A percentile compares a stretch with the other conserved stretches of the same genome.
phyloP scores from a whole-genome alignment of 2,113 vertebrate species.

The Elachura formosa region DNA sequence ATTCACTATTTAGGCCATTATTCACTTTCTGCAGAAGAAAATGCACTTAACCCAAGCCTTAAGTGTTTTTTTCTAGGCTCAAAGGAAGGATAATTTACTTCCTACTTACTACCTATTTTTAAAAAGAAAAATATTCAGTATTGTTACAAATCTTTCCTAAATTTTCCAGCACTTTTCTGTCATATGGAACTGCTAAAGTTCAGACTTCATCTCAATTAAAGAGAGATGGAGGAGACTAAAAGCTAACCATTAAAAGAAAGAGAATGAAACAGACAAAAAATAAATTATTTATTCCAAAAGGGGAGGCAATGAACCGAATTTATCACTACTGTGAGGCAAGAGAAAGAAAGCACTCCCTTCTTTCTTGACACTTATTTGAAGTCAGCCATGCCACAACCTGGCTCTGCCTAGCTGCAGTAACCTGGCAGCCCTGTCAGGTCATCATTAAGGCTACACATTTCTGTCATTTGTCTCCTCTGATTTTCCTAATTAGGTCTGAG shows the following conservation, averaged over 20 bases:
- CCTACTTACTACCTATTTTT: not conserved
- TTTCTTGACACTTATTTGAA: not conserved
- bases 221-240: not conserved
- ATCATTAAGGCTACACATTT: not conserved
- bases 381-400: not conserved
- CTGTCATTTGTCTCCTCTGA: constrained; percentile 24
- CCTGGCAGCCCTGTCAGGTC: not conserved
- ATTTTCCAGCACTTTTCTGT: not conserved
- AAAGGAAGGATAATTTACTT: not conserved
- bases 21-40: not conserved
- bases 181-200: not conserved
- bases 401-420: not conserved
- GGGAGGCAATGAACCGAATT: not conserved
- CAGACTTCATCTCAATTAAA: not conserved
- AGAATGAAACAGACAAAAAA: not conserved
- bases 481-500: constrained; percentile 47
- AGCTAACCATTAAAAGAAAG: not conserved
- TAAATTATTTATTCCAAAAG: not conserved
- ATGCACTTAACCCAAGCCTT: not conserved
- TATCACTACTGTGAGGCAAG: not conserved
- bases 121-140: not conserved
- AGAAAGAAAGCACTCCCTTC: not conserved
- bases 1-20: not conserved
- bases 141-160: not conserved
- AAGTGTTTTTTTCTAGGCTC: not conserved